Conservation (phyloP, 2,888 invertebrate genomes). For the Zaprionus bogoriensis region DNA sequence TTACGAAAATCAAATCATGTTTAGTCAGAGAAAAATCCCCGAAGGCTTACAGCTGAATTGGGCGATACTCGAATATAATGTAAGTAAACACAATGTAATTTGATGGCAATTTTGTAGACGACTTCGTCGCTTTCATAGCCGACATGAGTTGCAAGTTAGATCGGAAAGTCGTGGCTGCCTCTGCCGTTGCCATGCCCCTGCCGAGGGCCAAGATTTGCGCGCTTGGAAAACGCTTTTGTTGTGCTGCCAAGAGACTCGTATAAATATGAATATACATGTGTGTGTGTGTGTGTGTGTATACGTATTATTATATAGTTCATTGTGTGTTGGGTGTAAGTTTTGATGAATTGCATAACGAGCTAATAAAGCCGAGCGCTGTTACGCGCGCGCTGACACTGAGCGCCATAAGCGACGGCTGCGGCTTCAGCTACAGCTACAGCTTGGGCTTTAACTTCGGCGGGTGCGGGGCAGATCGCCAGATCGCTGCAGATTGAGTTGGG, state of each 20-base stretch:
- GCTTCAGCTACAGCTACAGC: background rate
- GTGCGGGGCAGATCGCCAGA: background rate
- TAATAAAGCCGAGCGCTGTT: conserved; percentile 38
- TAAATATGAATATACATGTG: background rate
- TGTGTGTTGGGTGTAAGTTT: background rate
- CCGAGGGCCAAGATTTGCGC: background rate
- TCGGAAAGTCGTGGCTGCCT: background rate
- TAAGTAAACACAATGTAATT: background rate
- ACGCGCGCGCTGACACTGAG: conserved; percentile 24
- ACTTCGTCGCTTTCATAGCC: background rate
- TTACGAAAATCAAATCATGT: no score
- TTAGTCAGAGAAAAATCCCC: no score
- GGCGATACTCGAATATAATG: background rate
- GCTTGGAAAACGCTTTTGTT: conserved; percentile 12
- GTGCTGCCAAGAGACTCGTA: background rate
- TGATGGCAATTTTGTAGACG: background rate
- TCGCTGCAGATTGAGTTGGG: background rate
- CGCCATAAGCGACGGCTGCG: conserved; percentile 4
- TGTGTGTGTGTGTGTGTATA: conserved; percentile 17
- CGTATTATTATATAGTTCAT: conserved; percentile 19
- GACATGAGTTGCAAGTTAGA: background rate
- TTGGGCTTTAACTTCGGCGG: background rate
- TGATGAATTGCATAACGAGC: conserved; percentile 64
- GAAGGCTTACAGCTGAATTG: no score
- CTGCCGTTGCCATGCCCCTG: no score